Conservation (phyloP, 2,113 vertebrate genomes). For the Accipiter virgatus region DNA sequence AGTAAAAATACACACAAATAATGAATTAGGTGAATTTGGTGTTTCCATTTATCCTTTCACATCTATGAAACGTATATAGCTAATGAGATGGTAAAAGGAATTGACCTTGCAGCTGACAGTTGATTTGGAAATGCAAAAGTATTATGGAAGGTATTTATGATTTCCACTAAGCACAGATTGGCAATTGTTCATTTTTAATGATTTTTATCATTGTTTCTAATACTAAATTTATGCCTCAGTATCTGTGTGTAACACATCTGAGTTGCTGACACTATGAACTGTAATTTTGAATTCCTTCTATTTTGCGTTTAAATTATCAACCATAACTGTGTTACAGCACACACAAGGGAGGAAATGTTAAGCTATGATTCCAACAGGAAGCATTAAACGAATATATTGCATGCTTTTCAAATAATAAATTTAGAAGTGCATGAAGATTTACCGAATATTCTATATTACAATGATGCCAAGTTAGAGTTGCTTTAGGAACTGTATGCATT, state of each 20-base stretch:
- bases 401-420: not conserved
- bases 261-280: conserved; percentile 4
- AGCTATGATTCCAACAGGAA: not conserved
- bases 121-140: not conserved
- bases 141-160: not conserved
- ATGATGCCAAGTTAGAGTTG: not conserved
- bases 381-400: conserved; percentile 4
- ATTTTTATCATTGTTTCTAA: not conserved
- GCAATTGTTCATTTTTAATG: not conserved
- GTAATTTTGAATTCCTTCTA: conserved; percentile 2
- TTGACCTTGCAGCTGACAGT: not conserved
- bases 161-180: not conserved
- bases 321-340: not conserved
- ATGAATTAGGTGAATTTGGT: not conserved
- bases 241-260: not conserved
- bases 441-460: not conserved
- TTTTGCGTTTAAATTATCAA: conserved; percentile 17
- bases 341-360: not conserved
- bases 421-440: not conserved
- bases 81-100: not conserved
- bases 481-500: not conserved
- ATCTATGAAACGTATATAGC: not conserved
- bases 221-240: not conserved
- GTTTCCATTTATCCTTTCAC: not conserved
- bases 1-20: not conserved